phyloP scores from a whole-genome alignment of 2,888 invertebrate genomes.

The Heliconius aoede region DNA sequence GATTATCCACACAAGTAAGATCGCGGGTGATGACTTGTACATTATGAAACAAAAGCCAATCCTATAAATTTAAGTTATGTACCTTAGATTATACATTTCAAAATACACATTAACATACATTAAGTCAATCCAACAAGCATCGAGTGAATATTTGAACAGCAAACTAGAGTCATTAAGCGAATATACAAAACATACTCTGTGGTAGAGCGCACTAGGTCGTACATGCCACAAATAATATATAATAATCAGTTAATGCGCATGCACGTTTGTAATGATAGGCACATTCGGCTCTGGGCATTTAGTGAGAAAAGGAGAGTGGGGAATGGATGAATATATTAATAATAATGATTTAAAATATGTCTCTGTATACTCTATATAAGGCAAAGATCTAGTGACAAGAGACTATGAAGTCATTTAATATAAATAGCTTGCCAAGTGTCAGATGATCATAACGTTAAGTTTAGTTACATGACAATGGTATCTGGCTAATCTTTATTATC shows the following conservation, averaged over 20 bases:
- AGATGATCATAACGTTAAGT: too few relatives aligned
- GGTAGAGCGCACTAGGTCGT: conserved; percentile 41
- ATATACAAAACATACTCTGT: conserved; percentile 12
- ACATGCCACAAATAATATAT: conserved; percentile 68
- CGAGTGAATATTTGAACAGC: conserved; percentile 20
- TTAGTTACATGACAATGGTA: neutral
- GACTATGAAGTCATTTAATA: too few relatives aligned
- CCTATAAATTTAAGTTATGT: neutral
- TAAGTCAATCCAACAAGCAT: conserved; percentile 11
- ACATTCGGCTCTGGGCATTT: conserved; percentile 70
- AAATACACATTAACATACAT: neutral
- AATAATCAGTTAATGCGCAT: conserved; percentile 78
- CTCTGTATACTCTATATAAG: too few relatives aligned
- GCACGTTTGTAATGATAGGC: conserved; percentile 76
- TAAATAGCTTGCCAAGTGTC: too few relatives aligned
- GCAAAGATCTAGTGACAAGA: too few relatives aligned
- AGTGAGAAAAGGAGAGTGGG: conserved; percentile 55
- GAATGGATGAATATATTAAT: conserved; percentile 18
- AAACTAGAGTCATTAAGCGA: conserved; percentile 26
- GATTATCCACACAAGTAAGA: neutral
- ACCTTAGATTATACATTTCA: neutral
- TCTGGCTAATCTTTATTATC: too few relatives aligned
- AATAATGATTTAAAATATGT: too few relatives aligned
- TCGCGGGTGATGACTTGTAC: neutral
- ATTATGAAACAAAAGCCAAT: neutral